A percentile compares a stretch with the other conserved stretches of the same genome.
phyloP scores from a whole-genome alignment of 1,140 invertebrate species.

The Melanaphis sacchari region DNA sequence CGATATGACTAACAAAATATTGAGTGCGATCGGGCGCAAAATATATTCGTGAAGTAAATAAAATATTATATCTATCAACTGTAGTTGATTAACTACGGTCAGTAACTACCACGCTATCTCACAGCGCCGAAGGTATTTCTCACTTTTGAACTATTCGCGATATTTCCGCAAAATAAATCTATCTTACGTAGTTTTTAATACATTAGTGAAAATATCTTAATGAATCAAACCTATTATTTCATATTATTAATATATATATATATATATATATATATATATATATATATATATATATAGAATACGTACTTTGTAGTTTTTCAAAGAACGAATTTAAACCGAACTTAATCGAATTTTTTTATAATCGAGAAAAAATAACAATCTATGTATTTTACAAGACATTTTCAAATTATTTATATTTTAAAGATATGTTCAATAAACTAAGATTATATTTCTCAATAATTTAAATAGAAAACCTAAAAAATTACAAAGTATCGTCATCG shows the following conservation, averaged over 20 bases:
- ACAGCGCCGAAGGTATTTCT: background rate
- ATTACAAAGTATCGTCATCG: too few relatives aligned
- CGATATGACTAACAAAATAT: background rate
- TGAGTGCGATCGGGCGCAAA: background rate
- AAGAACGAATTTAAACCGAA: too few relatives aligned
- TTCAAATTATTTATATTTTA: too few relatives aligned
- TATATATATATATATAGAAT: background rate
- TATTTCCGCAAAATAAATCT: background rate
- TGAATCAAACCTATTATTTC: background rate
- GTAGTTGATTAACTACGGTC: background rate
- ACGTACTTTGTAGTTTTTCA: too few relatives aligned
- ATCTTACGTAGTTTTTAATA: background rate
- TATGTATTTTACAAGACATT: too few relatives aligned
- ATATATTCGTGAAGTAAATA: too few relatives aligned
- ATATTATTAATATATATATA: background rate
- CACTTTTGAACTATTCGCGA: background rate
- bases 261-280: too few relatives aligned
- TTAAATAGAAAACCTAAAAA: too few relatives aligned
- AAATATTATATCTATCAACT: background rate
- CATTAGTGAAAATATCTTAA: background rate
- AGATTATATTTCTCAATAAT: too few relatives aligned
- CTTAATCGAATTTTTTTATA: too few relatives aligned
- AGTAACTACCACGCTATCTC: background rate
- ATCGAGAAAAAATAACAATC: too few relatives aligned
- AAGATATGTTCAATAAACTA: too few relatives aligned